A percentile compares a stretch with the other conserved stretches of the same genome.
phyloP scores from a whole-genome alignment of 2,797 vertebrate genomes.

The Coluber constrictor region DNA sequence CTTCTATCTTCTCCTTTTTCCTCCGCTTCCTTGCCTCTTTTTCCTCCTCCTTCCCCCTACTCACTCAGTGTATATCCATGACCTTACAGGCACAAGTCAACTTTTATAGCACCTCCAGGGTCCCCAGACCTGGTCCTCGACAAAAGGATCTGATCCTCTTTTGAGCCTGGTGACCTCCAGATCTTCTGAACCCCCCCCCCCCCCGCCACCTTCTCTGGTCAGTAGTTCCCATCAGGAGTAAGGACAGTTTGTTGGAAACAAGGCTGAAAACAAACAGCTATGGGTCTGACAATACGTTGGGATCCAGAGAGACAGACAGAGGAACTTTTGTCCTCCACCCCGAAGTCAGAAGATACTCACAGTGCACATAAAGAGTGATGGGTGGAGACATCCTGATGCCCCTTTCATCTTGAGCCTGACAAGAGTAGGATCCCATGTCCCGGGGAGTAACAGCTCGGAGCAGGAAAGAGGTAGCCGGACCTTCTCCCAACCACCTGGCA shows the following conservation, averaged over 20 bases:
- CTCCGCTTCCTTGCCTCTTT: no score
- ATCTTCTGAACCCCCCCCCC: background rate
- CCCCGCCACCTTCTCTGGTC: background rate
- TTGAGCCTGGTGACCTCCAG: background rate
- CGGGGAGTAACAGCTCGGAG: background rate
- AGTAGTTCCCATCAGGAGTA: background rate
- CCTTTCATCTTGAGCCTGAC: conserved; percentile 40
- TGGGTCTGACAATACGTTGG: background rate
- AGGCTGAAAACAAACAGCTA: background rate
- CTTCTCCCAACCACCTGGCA: conserved; percentile 62
- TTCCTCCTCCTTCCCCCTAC: no score
- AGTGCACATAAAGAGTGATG: conserved; percentile 54
- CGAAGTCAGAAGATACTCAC: conserved; percentile 55
- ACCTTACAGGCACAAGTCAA: no score
- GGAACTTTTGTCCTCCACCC: no score
- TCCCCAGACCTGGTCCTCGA: background rate
- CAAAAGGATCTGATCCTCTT: background rate
- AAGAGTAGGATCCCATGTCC: conserved; percentile 63
- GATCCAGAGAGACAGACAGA: no score
- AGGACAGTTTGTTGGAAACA: background rate
- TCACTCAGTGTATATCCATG: background rate
- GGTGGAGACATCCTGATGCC: conserved; percentile 48
- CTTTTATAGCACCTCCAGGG: no score
- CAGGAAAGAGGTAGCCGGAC: background rate
- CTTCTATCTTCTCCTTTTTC: no score